Conservation (phyloP, 2,113 vertebrate genomes). For the Calonectris borealis region DNA sequence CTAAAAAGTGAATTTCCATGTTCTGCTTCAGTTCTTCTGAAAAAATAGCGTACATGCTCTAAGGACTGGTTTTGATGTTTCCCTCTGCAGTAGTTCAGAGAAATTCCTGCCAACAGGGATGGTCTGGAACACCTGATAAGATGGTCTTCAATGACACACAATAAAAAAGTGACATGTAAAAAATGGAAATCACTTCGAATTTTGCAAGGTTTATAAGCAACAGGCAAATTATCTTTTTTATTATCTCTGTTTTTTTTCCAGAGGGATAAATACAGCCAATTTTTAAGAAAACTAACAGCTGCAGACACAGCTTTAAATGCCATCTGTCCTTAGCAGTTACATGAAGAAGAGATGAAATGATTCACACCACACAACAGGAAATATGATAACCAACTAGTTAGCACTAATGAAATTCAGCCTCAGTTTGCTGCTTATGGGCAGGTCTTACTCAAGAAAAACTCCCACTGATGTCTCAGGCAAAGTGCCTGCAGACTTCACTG, state of each 20-base stretch:
- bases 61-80: slow-evolving; percentile 17
- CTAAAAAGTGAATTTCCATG: background rate
- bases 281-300: slow-evolving; percentile 43
- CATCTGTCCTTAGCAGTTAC: slow-evolving; percentile 37
- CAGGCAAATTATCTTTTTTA: background rate
- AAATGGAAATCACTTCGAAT: slow-evolving; percentile 1
- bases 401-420: slow-evolving; percentile 24
- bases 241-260: background rate
- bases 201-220: slow-evolving; percentile 26
- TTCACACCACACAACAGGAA: slow-evolving; percentile 37
- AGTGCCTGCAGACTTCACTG: background rate
- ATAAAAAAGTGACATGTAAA: slow-evolving; percentile 7
- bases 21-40: slow-evolving; percentile 16
- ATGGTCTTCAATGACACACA: background rate
- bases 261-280: slow-evolving; percentile 32
- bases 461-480: background rate
- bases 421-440: background rate
- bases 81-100: background rate
- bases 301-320: slow-evolving; percentile 38
- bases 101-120: slow-evolving; percentile 36
- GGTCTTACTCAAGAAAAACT: background rate
- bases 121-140: slow-evolving; percentile 48
- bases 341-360: background rate
- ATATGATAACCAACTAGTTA: background rate
- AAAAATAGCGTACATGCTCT: background rate